These are phyloP conservation scores for Nannospalax galili DNA, from an alignment of 2,113 vertebrate genomes.

Conservation along the genomic window DNA sequence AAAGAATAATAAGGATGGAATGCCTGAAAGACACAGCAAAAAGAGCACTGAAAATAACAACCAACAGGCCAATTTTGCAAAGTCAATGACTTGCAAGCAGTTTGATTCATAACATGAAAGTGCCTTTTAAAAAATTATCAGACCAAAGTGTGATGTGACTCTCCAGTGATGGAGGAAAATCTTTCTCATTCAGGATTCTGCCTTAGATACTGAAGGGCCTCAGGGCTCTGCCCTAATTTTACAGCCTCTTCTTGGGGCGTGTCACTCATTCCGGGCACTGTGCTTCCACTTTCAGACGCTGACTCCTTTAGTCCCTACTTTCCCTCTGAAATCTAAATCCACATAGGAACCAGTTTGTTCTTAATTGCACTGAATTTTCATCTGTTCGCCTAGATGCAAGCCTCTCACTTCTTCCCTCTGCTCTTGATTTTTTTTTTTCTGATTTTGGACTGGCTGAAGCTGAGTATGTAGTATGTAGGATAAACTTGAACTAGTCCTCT, in stretches of 20 bases:
- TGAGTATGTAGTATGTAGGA: background rate
- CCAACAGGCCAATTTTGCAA: constrained; percentile 41
- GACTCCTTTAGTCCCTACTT: background rate
- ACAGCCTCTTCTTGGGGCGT: background rate
- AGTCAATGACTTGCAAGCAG: constrained; percentile 63
- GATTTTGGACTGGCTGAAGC: background rate
- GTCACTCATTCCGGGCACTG: background rate
- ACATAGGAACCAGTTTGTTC: background rate
- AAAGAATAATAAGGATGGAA: constrained; percentile 81
- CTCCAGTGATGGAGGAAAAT: background rate
- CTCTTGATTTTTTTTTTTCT: background rate
- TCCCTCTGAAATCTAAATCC: background rate
- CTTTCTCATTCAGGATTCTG: background rate
- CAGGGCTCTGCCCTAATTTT: background rate
- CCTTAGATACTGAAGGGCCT: background rate
- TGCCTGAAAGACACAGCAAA: constrained; percentile 71
- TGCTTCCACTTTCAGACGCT: background rate
- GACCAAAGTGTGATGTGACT: constrained; percentile 50
- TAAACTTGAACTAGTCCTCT: background rate
- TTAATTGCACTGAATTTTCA: background rate
- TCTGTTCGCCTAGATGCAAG: background rate
- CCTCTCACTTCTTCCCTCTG: background rate
- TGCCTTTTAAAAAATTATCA: constrained; percentile 62
- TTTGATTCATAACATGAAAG: constrained; percentile 72
- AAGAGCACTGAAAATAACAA: constrained; percentile 74